Evolutionary conservation across 2,888 invertebrate species (phyloP), one percentile per base, ranked within the genome.

Genomic region (Dryocosmus kuriphilus): DNA sequence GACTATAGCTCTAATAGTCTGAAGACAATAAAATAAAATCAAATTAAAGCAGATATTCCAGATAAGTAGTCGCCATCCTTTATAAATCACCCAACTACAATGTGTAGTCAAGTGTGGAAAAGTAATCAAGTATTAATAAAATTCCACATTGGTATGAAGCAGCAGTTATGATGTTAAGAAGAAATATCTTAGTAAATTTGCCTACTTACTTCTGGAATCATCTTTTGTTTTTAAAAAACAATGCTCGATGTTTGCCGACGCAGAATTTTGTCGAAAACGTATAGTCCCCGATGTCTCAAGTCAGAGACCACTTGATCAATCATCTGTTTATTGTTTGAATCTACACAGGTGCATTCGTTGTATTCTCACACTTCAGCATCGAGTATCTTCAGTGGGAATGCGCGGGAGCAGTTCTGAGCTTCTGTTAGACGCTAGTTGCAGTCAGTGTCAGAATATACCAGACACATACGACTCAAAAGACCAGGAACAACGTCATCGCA

Each of bases 341-440:
- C 60, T 5, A 27, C 16, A 5, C 24, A 27, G 16, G 16, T 24
- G 7, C 16, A 6, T 60, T 6, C 27, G 1, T 27, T 60, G 60
- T 27, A 60, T 27, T 22, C 76, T 75, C 82, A 51, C 51, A 46
- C 75, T 71, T 61, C 30, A 77, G 19, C 78, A 22, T 32, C 9
- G 22, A 32, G 32, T 63, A 2, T 35, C n/a, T 19, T 6, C 51
- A 71, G 78, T 75, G 85, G 88, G 86, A 86, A 95, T 95, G 95
- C 94, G 95, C 93, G 95, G 95, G 93, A 94, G 94, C 93, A 95
- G 95, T 93, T 95, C 95, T 92, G 95, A 95, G 93, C 94, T 95
- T 93, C 94, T 95, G 93, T 94, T 95, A 92, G 95, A 95, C 92
- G 94, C 95, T 92, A 95, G 95, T 93, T 95, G 95, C 93, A 93